phyloP scores from a whole-genome alignment of 2,113 vertebrate genomes.

The Calcarius ornatus region DNA sequence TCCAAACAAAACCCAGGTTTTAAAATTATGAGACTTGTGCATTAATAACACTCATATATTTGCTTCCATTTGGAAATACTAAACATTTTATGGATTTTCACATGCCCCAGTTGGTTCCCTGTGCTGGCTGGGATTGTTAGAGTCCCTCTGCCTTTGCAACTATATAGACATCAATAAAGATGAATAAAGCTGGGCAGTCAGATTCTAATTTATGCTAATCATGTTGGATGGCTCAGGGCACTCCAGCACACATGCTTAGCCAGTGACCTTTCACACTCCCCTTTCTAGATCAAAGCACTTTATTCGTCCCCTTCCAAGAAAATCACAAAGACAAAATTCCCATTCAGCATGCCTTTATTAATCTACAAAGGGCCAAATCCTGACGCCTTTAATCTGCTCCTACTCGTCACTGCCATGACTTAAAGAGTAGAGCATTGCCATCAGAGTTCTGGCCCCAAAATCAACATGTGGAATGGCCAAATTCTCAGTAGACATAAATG shows the following conservation, averaged over 20 bases:
- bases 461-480: background rate
- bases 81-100: slow-evolving; percentile 41
- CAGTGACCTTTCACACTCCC: slow-evolving; percentile 55
- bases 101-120: slow-evolving; percentile 8
- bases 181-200: slow-evolving; percentile 51
- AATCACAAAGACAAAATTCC: slow-evolving; percentile 64
- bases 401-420: background rate
- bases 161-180: slow-evolving; percentile 56
- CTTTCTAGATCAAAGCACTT: slow-evolving; percentile 53
- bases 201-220: slow-evolving; percentile 61
- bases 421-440: background rate
- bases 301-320: slow-evolving; percentile 41
- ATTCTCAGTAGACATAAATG: background rate
- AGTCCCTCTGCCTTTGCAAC: background rate
- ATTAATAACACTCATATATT: background rate
- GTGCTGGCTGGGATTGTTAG: background rate
- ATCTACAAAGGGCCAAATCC: slow-evolving; percentile 47
- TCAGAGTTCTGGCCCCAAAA: background rate
- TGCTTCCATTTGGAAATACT: background rate
- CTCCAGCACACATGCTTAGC: slow-evolving; percentile 48
- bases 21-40: background rate
- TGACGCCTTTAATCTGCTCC: slow-evolving; percentile 10
- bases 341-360: slow-evolving; percentile 29
- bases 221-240: slow-evolving; percentile 48
- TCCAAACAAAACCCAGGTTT: slow-evolving; percentile 30